Percentiles rank a stretch among this genome's conserved stretches.
Evolutionary conservation across 2,113 vertebrate species (phyloP).

Genomic region (Herpetotheres cachinnans): DNA sequence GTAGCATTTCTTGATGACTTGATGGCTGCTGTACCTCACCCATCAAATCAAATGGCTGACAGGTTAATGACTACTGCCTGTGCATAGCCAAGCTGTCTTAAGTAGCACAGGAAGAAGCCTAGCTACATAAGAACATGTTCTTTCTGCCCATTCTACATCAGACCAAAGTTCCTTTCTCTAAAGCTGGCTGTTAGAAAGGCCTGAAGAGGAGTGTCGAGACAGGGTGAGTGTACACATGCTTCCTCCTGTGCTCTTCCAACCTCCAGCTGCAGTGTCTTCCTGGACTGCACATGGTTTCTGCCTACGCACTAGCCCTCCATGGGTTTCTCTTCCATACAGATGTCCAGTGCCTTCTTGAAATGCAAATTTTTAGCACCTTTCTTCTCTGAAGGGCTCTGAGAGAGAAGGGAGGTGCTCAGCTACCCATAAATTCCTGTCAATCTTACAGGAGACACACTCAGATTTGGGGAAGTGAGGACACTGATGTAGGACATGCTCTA

Average conservation of each 20-base stretch:
- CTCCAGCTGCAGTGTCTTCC: neutral
- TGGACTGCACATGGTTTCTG: neutral
- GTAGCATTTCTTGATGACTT: neutral
- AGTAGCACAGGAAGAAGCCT: neutral
- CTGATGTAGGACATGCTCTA: neutral
- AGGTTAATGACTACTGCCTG: neutral
- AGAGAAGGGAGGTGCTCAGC: neutral
- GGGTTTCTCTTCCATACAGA: neutral
- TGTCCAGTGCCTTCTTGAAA: neutral
- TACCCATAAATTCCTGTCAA: neutral
- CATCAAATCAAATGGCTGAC: neutral
- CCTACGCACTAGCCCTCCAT: neutral
- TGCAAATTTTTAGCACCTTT: neutral
- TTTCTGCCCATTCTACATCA: neutral
- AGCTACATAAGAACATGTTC: neutral
- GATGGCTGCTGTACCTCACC: neutral
- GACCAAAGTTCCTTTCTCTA: neutral
- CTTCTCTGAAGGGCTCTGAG: neutral
- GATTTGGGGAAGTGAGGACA: neutral
- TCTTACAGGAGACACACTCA: rapidly evolving
- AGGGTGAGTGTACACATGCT: neutral
- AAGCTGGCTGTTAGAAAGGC: neutral
- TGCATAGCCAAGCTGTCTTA: neutral
- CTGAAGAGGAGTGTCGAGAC: neutral
- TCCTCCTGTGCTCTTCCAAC: neutral